Base-by-base conservation (phyloP, 2,113 vertebrate genomes). In the Noturus placidus region DNA sequence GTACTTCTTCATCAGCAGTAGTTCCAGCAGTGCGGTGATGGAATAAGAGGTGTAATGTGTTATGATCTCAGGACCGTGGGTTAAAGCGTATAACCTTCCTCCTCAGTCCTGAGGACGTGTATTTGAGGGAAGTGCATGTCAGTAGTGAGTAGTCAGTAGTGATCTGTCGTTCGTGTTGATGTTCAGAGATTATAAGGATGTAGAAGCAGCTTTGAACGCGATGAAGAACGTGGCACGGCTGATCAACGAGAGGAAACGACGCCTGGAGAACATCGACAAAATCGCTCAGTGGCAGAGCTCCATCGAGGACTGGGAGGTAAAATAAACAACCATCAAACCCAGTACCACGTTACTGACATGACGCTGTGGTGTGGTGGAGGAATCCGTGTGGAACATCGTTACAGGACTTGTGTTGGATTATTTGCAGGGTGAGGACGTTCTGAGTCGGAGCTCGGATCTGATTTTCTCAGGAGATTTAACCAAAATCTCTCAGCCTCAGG, bases 201-300 rank as follows among this genome's bases (percentile, higher is more conserved):
- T 99, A 0, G 97, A 99, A 91, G 97, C 97, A 76, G 98, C 98
- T 86, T 91, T 99, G 86, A 97, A 96, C 0, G 98, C 97, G 89
- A 99, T 99, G 98, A 99, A 98, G 91, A 98, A 99, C 0, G 97
- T 99, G 33, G 98, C 98, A 69, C 94, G 87, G 84, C 96, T 99
- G 84, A 99, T 99, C 93, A 99, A 99, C 0, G 97, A 99, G 92
- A 94, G 97, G 57, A 99, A 99, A 90, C 94, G 97, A 27, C 97
- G 97, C 2, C 95, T 99, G 56, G 98, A 99, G 91, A 99, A 99
- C 93, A 97, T 99, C 0, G 97, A 98, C 92, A 99, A 98, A 92
- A 99, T 99, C 4, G 98, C 98, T 25, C 96, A 98, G 80, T 99
- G 97, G 98, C 97, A 99, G 94, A 99, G 97, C 88, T 96, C 96